phyloP scores from a whole-genome alignment of 2,797 vertebrate genomes.

The Remorina albescens region DNA sequence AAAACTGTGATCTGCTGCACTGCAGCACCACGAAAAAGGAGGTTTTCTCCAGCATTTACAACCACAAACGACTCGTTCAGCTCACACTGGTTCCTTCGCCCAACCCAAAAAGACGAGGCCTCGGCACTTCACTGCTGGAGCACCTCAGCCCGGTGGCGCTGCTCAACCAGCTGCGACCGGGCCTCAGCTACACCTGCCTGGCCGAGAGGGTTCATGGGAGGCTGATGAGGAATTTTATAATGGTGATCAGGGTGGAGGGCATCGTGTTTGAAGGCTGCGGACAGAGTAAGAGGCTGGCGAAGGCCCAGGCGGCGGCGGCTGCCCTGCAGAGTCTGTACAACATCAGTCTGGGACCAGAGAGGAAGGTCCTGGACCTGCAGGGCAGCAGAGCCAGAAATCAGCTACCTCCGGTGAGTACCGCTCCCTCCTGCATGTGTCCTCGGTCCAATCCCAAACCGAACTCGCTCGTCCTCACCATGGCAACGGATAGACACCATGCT shows the following conservation, averaged over 20 bases:
- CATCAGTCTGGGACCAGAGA: conserved; percentile 84
- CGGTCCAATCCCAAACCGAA: too few relatives aligned
- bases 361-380: conserved; percentile 69
- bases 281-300: conserved; percentile 93
- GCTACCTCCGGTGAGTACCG: conserved; percentile 94
- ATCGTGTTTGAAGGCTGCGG: conserved; percentile 94
- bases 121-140: conserved; percentile 46
- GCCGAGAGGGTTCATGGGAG: conserved; percentile 86
- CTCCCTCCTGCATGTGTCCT: too few relatives aligned
- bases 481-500: too few relatives aligned
- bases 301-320: conserved; percentile 89
- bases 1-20: conserved; percentile 67
- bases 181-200: conserved; percentile 92
- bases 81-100: conserved; percentile 85
- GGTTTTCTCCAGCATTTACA: conserved; percentile 81
- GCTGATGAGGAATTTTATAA: conserved; percentile 89
- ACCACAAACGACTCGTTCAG: conserved; percentile 79
- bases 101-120: conserved; percentile 65
- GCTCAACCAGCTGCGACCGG: conserved; percentile 90
- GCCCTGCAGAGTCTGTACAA: conserved; percentile 91
- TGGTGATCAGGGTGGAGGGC: conserved; percentile 91
- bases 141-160: conserved; percentile 88
- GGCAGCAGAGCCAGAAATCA: conserved; percentile 87
- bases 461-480: too few relatives aligned
- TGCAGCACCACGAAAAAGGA: conserved; percentile 77